Conservation (phyloP, 2,888 invertebrate species). For the Mythimna impura region DNA sequence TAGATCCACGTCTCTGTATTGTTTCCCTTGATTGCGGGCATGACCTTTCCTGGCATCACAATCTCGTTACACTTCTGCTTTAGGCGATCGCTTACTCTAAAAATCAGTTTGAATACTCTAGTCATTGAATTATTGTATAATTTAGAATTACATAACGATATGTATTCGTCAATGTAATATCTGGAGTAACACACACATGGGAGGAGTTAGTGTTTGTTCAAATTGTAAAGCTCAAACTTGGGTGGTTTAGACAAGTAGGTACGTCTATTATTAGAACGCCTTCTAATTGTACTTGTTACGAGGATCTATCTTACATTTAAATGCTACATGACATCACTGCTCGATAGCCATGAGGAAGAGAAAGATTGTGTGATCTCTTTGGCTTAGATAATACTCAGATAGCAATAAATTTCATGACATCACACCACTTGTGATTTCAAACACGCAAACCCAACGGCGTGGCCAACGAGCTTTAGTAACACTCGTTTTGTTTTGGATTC, state of each 20-base stretch:
- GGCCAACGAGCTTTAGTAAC: constrained; percentile 50
- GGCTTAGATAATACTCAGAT: constrained; percentile 67
- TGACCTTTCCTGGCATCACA: constrained; percentile 56
- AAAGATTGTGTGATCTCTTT: constrained; percentile 67
- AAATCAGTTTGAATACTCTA: constrained; percentile 37
- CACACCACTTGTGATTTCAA: constrained; percentile 57
- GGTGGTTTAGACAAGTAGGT: constrained; percentile 40
- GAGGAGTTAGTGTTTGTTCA: constrained; percentile 44
- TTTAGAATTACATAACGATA: constrained; percentile 50
- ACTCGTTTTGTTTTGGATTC: constrained; percentile 35
- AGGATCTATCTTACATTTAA: constrained; percentile 55
- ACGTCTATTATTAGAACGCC: constrained; percentile 48
- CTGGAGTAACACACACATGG: constrained; percentile 37
- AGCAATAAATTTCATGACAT: constrained; percentile 60
- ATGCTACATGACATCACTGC: constrained; percentile 59
- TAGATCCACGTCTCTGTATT: constrained; percentile 29
- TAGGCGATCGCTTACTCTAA: constrained; percentile 45
- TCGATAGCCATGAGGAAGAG: constrained; percentile 66
- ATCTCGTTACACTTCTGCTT: constrained; percentile 53
- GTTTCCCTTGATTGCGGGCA: constrained; percentile 52
- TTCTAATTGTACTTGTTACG: constrained; percentile 52
- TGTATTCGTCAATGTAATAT: constrained; percentile 19
- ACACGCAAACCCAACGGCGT: constrained; percentile 54
- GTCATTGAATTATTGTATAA: constrained; percentile 30
- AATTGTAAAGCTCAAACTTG: constrained; percentile 34